Conservation (phyloP, 2,113 vertebrate species). For the Corvus cornix region DNA sequence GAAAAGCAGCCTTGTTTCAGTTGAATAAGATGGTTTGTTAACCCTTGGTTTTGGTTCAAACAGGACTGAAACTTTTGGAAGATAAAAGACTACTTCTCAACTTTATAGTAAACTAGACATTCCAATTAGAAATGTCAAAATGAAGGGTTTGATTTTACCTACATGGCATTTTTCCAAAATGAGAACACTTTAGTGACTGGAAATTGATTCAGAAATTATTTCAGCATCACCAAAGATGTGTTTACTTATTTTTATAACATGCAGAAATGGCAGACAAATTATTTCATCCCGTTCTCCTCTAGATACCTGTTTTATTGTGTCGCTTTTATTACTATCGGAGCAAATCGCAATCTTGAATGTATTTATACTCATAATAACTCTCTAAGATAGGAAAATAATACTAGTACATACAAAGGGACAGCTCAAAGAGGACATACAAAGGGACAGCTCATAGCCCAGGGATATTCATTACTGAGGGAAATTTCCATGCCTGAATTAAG, state of each 20-base stretch:
- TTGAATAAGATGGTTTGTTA: neutral
- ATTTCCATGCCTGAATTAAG: neutral
- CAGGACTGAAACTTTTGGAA: neutral
- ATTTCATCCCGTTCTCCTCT: neutral
- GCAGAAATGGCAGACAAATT: neutral
- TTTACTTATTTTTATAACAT: neutral
- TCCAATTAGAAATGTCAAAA: neutral
- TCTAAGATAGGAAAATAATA: neutral
- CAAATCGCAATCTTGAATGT: neutral
- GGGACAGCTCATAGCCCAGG: neutral
- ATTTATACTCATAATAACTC: neutral
- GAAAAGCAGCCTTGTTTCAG: neutral
- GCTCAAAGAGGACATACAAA: neutral
- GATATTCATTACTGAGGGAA: neutral
- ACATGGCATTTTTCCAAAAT: neutral
- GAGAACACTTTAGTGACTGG: neutral
- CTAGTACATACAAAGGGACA: neutral
- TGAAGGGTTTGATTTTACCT: neutral
- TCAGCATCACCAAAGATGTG: neutral
- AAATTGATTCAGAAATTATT: neutral
- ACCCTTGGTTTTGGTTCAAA: neutral
- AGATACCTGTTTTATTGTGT: neutral
- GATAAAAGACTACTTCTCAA: neutral
- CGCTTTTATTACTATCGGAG: neutral
- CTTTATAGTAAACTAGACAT: neutral